phyloP scores from a whole-genome alignment of 2,797 vertebrate genomes.

The Loris lydekkerianus region DNA sequence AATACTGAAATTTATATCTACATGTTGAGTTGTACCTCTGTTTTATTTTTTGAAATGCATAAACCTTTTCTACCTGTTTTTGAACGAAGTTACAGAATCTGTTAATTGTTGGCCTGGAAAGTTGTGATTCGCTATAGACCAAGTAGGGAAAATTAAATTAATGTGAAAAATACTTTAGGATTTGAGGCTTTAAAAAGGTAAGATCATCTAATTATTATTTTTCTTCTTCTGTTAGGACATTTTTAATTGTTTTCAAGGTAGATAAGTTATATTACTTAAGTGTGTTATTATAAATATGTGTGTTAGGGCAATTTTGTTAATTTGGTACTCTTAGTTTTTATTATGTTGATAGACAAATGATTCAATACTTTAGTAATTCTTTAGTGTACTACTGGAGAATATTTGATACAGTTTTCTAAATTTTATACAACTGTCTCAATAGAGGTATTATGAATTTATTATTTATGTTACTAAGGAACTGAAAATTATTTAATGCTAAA shows the following conservation, averaged over 20 bases:
- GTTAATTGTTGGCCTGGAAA: background rate
- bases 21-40: background rate
- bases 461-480: background rate
- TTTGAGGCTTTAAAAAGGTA: constrained; percentile 54
- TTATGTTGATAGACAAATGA: background rate
- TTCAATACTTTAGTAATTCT: background rate
- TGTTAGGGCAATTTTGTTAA: background rate
- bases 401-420: background rate
- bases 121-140: background rate
- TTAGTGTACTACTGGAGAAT: background rate
- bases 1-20: background rate
- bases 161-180: background rate
- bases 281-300: background rate
- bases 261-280: background rate
- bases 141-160: background rate
- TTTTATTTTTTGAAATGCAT: constrained; percentile 17
- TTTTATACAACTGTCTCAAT: constrained; percentile 11
- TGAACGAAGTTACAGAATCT: background rate
- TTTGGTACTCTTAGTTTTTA: background rate
- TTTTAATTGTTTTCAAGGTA: background rate
- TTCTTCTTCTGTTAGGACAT: background rate
- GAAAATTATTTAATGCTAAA: constrained; percentile 29
- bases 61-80: background rate
- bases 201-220: background rate
- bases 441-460: background rate